Evolutionary conservation across 2,888 invertebrate genomes (phyloP), one percentile per base, ranked within the genome.

Genomic region (Hyalella azteca): DNA sequence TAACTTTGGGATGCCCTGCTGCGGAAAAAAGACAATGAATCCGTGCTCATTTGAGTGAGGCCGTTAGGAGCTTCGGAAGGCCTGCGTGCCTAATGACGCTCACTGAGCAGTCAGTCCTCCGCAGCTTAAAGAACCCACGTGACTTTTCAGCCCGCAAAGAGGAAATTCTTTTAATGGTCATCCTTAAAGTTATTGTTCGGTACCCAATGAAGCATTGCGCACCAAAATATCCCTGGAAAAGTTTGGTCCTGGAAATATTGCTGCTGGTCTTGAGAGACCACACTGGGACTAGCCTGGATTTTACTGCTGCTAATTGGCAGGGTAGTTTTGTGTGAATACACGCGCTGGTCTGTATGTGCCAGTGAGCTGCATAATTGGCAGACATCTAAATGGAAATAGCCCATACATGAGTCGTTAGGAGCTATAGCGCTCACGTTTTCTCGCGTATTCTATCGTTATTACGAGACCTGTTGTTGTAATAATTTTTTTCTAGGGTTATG

Each of bases 11-110:
- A 66, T 66, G 66, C 66, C 66, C 66, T 22, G 7, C 29, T 29
- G 26, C 19, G 36, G 36, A 66, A 66, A 36, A 66, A 66, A 36
- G 66, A 66, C 66, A 66, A 66, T 66, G 66, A 36, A 66, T 66
- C 66, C 19, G 66, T 36, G 66, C 66, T 66, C 66, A 66, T 66
- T 66, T 66, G 66, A 66, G 66, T 66, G 66, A 66, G 66, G 36
- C 66, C 66, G 22, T 66, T 66, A 66, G 36, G 15, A 45, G 45
- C 11, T 9, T 9, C 45, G 45, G 45, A 45, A 45, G 45, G 11
- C 36, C 66, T 66, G 54, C 36, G 36, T 66, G 66, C 66, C 66
- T 66, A 66, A 66, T 66, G 66, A 39, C 19, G 36, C 36, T 32
- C 66, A n/a, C 66, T 66, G 36, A 29, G 36, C 66, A 66, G 66